Base-by-base conservation (phyloP, 2,888 invertebrate genomes). In the Trissoscelio sp. region DNA sequence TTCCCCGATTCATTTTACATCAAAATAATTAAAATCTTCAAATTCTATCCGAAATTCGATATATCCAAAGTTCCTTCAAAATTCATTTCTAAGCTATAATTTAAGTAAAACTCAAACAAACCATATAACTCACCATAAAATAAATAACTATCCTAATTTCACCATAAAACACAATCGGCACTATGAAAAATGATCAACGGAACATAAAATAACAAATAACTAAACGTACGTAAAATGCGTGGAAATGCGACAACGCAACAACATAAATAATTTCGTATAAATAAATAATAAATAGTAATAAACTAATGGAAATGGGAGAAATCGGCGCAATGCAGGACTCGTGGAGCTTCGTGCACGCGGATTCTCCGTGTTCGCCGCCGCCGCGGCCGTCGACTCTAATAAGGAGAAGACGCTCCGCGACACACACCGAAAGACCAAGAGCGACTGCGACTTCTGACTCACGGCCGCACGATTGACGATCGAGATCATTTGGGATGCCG, bases 391-490 rank as follows among this genome's bases (percentile, higher is more conserved):
- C 67, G 66, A 66, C 48, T 79, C 60, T 79, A 79, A 73, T 74
- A 67, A 79, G 78, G 44, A 77, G 79, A 67, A 79, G 79, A 73
- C 67, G 58, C 72, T 79, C 69, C 79, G 73, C 79, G 73, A 79
- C 60, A 62, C 66, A 58, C 66, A 28, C 39, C 73, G 67, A 79
- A 67, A 31, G 73, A 69, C 79, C 60, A 79, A 74, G 73, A 79
- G 66, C 73, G 46, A 73, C 79, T 79, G 79, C 62, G 67, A 79
- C 79, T 79, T 73, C 67, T 79, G 66, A 67, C 66, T 73, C 79
- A 73, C 79, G 28, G 22, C 34, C 18, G 57, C 78, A 66, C 78
- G 78, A 79, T 73, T 67, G 79, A 79, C 72, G 72, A 79, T 79
- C 72, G 67, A 66, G 72, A 79, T 79, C 72, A 64, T 70, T 79